Evolutionary conservation across 2,888 invertebrate species (phyloP), one percentile per base, ranked within the genome.

Genomic region (Harpalus rubripes): DNA sequence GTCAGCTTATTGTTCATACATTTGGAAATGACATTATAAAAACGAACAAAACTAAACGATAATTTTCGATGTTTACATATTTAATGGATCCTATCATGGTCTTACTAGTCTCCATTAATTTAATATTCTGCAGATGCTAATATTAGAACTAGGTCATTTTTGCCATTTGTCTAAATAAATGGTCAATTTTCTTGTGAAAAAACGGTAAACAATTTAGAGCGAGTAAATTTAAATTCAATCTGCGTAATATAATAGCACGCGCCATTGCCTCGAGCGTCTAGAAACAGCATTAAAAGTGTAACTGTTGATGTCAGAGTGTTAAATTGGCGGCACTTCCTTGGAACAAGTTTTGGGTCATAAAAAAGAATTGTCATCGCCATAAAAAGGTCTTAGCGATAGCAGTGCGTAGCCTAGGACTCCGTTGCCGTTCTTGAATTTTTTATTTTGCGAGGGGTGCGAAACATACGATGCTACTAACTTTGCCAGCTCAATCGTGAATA

Each of bases 331-430:
- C 63, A 84, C 78, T 84, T 84, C 84, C 84, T 16, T 65, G 56
- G 65, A 84, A 63, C 84, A 84, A 84, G 84, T 84, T 84, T 84
- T 61, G 7, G 78, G 78, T 44, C 84, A 84, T 84, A 84, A 84
- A 84, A 84, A 84, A 84, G 84, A 84, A 84, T 84, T 84, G 84
- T 84, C 84, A 78, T 78, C 84, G 84, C 84, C 22, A 84, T 84
- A 84, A 84, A 84, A 84, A 78, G 78, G 78, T 84, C 61, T 84
- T 78, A 63, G 84, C 78, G 61, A 81, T 81, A 81, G 32, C 58
- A 68, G 59, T 76, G 83, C 72, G 74, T 83, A 74, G 61, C 61
- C 44, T 52, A 52, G 63, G 52, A 58, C 68, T 61, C 56, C 26
- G 56, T 26, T 58, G 39, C 56, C n/a, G 56, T 26, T 58, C 78